These are phyloP conservation scores for Mugil cephalus DNA, from an alignment of 2,113 vertebrate genomes.

Conservation along the genomic window DNA sequence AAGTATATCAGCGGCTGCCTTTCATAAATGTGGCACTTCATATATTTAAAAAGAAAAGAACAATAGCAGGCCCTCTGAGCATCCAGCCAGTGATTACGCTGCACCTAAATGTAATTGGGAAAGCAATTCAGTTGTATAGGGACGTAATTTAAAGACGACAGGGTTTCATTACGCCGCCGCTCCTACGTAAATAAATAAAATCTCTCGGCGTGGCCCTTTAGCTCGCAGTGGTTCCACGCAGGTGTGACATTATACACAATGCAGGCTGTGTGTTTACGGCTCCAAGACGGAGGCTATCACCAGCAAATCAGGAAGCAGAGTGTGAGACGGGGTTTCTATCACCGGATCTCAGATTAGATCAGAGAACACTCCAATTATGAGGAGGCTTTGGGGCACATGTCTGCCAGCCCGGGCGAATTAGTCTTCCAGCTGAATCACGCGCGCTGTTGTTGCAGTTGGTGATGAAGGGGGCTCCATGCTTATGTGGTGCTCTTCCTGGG, in stretches of 20 bases:
- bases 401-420: constrained; percentile 33
- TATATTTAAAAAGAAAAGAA: no score
- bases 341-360: constrained; percentile 46
- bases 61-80: no score
- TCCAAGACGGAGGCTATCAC: neutral
- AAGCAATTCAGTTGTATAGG: no score
- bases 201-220: no score
- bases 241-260: neutral
- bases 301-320: constrained; percentile 18
- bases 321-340: constrained; percentile 1
- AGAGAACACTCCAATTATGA: constrained; percentile 52
- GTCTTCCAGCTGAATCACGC: constrained; percentile 35
- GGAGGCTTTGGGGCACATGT: constrained; percentile 38
- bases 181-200: no score
- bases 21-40: no score
- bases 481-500: constrained; percentile 46
- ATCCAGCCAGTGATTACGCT: no score
- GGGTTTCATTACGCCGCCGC: no score
- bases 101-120: no score
- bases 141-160: no score
- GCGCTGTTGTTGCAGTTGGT: constrained; percentile 26
- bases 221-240: neutral
- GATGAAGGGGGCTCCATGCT: constrained; percentile 48
- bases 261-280: neutral
- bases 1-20: no score